Conservation (phyloP, 1,140 invertebrate species). For the Drosophila nebulosa region DNA sequence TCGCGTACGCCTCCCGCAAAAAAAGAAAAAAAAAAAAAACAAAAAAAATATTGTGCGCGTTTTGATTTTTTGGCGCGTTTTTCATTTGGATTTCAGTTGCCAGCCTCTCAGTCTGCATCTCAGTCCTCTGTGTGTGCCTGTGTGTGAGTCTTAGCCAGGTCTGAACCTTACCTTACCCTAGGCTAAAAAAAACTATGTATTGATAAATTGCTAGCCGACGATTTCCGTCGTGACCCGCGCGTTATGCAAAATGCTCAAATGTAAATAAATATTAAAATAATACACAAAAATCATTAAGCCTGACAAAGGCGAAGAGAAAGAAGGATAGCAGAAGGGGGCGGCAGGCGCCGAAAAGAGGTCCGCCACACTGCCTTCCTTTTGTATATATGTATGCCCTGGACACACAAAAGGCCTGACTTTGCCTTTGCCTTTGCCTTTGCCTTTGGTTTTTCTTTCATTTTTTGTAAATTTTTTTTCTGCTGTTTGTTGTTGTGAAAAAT, state of each 20-base stretch:
- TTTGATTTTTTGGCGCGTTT: constrained; percentile 76
- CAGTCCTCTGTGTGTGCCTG: constrained; percentile 29
- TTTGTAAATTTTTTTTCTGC: constrained; percentile 23
- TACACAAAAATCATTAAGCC: constrained; percentile 69
- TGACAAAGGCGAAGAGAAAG: constrained; percentile 12
- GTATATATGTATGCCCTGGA: constrained; percentile 9
- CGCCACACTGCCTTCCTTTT: constrained; percentile 32
- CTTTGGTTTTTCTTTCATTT: constrained; percentile 19
- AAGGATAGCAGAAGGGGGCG: neutral
- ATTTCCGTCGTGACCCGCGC: constrained; percentile 80
- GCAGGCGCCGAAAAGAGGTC: neutral
- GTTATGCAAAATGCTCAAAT: constrained; percentile 79
- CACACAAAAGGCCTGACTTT: neutral
- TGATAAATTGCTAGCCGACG: constrained; percentile 80
- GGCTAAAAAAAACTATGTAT: constrained; percentile 63
- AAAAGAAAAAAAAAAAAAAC: constrained; percentile 1
- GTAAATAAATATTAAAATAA: constrained; percentile 80
- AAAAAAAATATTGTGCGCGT: constrained; percentile 59
- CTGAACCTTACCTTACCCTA: constrained; percentile 47
- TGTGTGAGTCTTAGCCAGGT: constrained; percentile 3
- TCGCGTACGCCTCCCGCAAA: constrained; percentile 37
- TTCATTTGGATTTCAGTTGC: constrained; percentile 57
- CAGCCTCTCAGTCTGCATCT: constrained; percentile 34
- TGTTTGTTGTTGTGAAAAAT: constrained; percentile 61
- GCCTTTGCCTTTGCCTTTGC: neutral